Conservation (phyloP, 64 coral and sea anemone species). For the Cladopsammia gracilis region DNA sequence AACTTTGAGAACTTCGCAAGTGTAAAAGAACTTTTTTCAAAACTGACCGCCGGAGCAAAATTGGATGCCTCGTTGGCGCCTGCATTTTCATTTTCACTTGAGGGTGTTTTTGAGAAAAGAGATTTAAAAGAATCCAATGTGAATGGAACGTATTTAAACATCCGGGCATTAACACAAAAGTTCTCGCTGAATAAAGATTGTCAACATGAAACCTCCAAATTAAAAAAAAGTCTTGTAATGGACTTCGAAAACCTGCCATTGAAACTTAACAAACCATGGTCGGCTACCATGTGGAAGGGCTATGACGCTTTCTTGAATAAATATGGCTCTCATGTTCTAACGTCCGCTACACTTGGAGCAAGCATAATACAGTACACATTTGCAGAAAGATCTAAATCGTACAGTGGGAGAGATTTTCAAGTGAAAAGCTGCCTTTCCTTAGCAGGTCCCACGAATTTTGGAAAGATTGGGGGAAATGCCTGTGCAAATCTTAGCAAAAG, state of each 20-base stretch:
- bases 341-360: background rate
- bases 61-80: background rate
- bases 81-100: background rate
- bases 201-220: background rate
- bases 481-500: constrained; percentile 5
- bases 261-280: constrained; percentile 36
- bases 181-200: constrained; percentile 31
- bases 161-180: background rate
- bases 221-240: background rate
- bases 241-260: constrained; percentile 21
- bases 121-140: background rate
- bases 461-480: background rate
- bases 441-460: background rate
- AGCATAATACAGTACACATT: constrained; percentile 10
- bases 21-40: background rate
- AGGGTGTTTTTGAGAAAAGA: background rate
- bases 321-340: constrained; percentile 66
- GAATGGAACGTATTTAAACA: constrained; percentile 15
- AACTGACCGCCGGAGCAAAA: background rate
- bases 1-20: background rate
- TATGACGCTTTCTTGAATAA: constrained; percentile 53
- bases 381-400: constrained; percentile 7
- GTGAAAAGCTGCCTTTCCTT: background rate
- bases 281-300: background rate
- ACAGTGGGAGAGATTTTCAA: constrained; percentile 26